Percentiles rank a stretch among this genome's conserved stretches.
phyloP scores from a whole-genome alignment of 2,888 invertebrate species.

The Drosophila hamatofila region DNA sequence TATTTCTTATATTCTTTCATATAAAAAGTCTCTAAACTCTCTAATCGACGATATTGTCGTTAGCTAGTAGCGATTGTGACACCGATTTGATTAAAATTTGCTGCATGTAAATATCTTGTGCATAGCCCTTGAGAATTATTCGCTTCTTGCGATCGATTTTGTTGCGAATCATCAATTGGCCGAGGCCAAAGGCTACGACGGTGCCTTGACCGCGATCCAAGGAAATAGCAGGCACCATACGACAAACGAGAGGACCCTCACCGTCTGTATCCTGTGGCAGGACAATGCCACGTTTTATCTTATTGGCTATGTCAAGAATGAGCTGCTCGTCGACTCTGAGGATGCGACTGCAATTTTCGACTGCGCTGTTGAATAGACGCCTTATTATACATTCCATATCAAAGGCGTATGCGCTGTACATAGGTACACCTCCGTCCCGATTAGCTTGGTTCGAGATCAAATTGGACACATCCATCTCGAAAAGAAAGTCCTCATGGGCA shows the following conservation, averaged over 20 bases:
- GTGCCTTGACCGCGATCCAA: background rate
- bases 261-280: background rate
- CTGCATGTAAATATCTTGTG: background rate
- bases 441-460: accelerated
- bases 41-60: no score
- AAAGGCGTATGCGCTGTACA: background rate
- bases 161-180: background rate
- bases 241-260: background rate
- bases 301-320: background rate
- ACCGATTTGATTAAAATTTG: background rate
- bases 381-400: background rate
- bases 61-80: background rate
- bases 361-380: background rate
- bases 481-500: background rate
- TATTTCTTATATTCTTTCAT: no score
- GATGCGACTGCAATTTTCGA: background rate
- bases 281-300: background rate
- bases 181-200: conserved; percentile 3
- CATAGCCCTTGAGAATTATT: conserved; percentile 2
- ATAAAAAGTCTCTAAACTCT: no score
- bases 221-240: background rate
- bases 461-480: background rate
- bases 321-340: background rate
- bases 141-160: background rate
- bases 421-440: background rate